Evolutionary conservation across 1,140 invertebrate genomes (phyloP).

Genomic region (Odontomachus brunneus): DNA sequence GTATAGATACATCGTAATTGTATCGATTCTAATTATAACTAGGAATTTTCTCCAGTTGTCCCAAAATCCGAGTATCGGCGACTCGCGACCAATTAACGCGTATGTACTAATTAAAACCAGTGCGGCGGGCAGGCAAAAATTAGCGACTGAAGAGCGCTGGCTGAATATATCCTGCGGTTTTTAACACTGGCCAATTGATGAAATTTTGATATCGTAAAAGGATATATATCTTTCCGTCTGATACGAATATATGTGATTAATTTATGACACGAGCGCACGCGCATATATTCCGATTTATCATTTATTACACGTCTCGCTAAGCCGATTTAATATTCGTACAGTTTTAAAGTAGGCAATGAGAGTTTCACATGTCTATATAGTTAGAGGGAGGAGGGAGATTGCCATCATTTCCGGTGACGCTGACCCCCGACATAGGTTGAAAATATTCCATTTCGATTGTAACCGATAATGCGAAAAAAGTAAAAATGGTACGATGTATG

Average conservation of each 20-base stretch:
- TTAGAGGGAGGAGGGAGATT: background rate
- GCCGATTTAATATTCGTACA: conserved; percentile 41
- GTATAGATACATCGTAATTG: background rate
- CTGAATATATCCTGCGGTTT: conserved; percentile 2
- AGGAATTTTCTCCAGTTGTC: conserved; percentile 37
- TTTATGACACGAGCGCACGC: background rate
- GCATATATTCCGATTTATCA: background rate
- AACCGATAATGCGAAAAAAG: background rate
- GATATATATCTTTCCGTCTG: background rate
- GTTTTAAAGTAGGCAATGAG: background rate
- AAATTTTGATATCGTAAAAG: conserved; percentile 11
- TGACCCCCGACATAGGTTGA: background rate
- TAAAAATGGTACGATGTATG: background rate
- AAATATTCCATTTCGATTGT: background rate
- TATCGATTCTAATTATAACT: conserved; percentile 45
- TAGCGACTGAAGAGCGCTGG: background rate
- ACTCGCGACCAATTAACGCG: background rate
- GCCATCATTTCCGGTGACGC: background rate
- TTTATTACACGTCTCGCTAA: background rate
- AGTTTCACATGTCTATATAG: conserved; percentile 21
- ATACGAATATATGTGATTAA: background rate
- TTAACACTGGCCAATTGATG: background rate
- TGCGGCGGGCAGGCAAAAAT: background rate
- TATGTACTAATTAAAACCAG: conserved; percentile 15
- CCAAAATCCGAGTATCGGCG: conserved; percentile 17